Evolutionary conservation across 2,797 vertebrate genomes (phyloP), one percentile per base, ranked within the genome.

Genomic region (Leptoclinus maculatus): DNA sequence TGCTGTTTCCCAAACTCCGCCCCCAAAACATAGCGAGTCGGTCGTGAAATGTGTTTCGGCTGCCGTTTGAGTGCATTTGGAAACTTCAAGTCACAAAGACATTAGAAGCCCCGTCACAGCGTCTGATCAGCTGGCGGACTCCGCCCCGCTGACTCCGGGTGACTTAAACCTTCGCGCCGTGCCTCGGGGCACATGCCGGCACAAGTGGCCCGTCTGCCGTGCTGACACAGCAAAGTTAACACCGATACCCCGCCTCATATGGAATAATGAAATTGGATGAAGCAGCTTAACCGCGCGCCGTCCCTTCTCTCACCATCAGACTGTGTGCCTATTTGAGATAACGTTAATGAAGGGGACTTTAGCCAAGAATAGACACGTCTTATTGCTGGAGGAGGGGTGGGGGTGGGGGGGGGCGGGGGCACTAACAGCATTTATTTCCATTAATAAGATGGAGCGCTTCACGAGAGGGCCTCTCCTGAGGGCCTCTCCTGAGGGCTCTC

Each of bases 331-430:
- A 91, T 93, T 94, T 88, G 91, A 95, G 94, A 94, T 95, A 95
- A 94, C 89, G 86, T 89, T 95, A 94, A 95, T 94, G 94, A 94
- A 93, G 93, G 89, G 83, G 93, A 89, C 92, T 93, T 91, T 82
- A 91, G 92, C 82, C 83, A 79, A 88, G 89, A 90, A 90, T 87
- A 92, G 89, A 89, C 88, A 67, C 71, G 62, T 92, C 91, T 89
- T 92, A 88, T 78, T 89, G 84, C 81, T 66, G 66, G 59, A 38
- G 60, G 73, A 16, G 66, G 36, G 54, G n/a, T 45, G 71, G 21
- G 59, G 62, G 54, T 3, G 58, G 71, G 21, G 59, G 62, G 54
- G 4, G 58, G n/a, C 7, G 5, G 14, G 70, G 71, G 79, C 1
- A 36, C 83, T 74, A 83, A 87, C 86, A 49, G 91, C 92, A 87